Evolutionary conservation across 2,113 vertebrate genomes (phyloP).

Genomic region (Nicator chloris): DNA sequence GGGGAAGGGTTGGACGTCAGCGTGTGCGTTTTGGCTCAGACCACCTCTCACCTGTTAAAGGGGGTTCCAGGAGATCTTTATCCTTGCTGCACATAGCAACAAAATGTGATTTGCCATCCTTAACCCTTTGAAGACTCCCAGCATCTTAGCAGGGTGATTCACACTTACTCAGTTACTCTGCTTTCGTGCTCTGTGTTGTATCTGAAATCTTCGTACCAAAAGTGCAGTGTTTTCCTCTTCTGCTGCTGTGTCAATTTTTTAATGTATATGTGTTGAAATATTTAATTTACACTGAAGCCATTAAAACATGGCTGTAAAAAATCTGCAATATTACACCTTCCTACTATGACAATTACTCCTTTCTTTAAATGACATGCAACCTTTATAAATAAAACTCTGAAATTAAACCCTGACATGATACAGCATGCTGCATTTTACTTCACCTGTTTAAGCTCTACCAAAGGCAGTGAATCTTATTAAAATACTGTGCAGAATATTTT

Average conservation of each 20-base stretch:
- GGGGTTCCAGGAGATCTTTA: slow-evolving; percentile 62
- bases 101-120: slow-evolving; percentile 62
- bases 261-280: background rate
- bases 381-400: background rate
- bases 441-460: background rate
- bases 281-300: background rate
- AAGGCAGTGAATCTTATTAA: background rate
- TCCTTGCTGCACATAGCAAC: slow-evolving; percentile 71
- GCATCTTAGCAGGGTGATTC: slow-evolving; percentile 1
- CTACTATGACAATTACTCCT: background rate
- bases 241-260: background rate
- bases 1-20: slow-evolving; percentile 70
- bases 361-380: background rate
- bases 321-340: background rate
- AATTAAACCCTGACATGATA: background rate
- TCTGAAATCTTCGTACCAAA: slow-evolving; percentile 2
- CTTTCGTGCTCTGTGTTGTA: background rate
- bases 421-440: background rate
- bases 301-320: background rate
- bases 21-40: slow-evolving; percentile 63
- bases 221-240: background rate
- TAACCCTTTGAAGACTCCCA: slow-evolving; percentile 66
- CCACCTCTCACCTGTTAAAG: slow-evolving; percentile 70
- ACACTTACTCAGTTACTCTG: background rate
- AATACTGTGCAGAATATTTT: background rate